phyloP scores from a whole-genome alignment of 2,888 invertebrate genomes.

The Drosophila ezoana region DNA sequence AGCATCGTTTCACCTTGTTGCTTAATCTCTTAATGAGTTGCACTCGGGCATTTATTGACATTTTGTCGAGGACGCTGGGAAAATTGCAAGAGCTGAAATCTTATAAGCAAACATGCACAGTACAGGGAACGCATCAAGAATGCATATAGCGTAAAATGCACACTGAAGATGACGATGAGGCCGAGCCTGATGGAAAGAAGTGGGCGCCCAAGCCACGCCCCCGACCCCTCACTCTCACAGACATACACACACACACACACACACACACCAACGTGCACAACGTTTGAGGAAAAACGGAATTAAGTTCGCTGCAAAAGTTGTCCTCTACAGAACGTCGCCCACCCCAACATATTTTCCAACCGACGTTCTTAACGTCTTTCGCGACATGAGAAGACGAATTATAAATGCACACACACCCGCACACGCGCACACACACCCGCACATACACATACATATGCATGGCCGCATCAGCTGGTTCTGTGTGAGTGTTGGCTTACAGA shows the following conservation, averaged over 20 bases:
- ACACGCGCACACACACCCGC: slow-evolving; percentile 9
- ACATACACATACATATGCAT: slow-evolving; percentile 2
- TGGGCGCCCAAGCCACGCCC: slow-evolving; percentile 12
- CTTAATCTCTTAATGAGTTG: slow-evolving; percentile 77
- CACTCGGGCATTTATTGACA: slow-evolving; percentile 74
- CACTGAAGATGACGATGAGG: slow-evolving; percentile 44
- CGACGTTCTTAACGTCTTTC: slow-evolving; percentile 33
- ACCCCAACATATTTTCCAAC: neutral
- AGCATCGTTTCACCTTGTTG: slow-evolving; percentile 52
- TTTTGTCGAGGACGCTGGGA: slow-evolving; percentile 46
- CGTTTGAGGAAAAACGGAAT: slow-evolving; percentile 44
- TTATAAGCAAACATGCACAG: slow-evolving; percentile 55
- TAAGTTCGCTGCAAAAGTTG: slow-evolving; percentile 51
- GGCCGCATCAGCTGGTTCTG: slow-evolving; percentile 27
- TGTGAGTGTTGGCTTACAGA: slow-evolving; percentile 55
- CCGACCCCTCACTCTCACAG: neutral
- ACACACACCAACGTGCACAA: neutral
- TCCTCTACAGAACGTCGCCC: slow-evolving; percentile 14
- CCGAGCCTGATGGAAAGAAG: slow-evolving; percentile 18
- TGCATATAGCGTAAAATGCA: slow-evolving; percentile 74
- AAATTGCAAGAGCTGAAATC: slow-evolving; percentile 59
- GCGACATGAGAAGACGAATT: slow-evolving; percentile 65
- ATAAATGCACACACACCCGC: slow-evolving; percentile 59
- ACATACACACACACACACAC: neutral
- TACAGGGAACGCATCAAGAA: slow-evolving; percentile 54